phyloP scores from a whole-genome alignment of 2,113 vertebrate species.

The Rhadina sibilatrix region DNA sequence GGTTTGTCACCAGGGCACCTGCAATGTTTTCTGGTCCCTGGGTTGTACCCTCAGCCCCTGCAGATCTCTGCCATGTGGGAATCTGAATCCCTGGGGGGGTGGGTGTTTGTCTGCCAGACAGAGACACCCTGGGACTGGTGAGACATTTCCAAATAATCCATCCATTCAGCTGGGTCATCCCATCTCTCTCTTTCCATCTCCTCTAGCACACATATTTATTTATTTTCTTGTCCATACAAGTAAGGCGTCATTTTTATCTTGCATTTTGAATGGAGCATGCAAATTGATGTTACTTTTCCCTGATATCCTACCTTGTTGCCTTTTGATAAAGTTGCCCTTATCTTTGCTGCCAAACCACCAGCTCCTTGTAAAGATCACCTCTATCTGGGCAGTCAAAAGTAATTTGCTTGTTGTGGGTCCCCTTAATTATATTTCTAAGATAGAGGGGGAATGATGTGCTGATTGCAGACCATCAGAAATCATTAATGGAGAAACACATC shows the following conservation, averaged over 20 bases:
- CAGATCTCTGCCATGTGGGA: not conserved
- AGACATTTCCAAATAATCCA: not conserved
- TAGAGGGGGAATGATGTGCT: fast-evolving
- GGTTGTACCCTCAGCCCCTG: not conserved
- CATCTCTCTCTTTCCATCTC: not conserved
- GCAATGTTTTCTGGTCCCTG: not conserved
- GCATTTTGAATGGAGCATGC: not conserved
- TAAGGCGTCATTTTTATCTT: not conserved
- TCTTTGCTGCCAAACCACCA: not conserved
- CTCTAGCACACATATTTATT: not conserved
- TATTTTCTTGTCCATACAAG: not conserved
- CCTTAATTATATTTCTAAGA: not conserved
- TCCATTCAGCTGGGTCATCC: not conserved
- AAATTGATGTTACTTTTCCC: not conserved
- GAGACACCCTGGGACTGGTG: not conserved
- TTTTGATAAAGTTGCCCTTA: not conserved
- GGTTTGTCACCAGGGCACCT: not conserved
- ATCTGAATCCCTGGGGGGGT: not conserved
- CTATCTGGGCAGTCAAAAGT: not conserved
- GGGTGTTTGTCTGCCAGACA: not conserved
- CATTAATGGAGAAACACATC: not conserved
- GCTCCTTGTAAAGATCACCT: not conserved
- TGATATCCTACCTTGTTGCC: not conserved
- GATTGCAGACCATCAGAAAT: not conserved
- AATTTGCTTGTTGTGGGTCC: not conserved